phyloP scores from a whole-genome alignment of 2,797 vertebrate genomes.

The Pseudomugil tenellus region DNA sequence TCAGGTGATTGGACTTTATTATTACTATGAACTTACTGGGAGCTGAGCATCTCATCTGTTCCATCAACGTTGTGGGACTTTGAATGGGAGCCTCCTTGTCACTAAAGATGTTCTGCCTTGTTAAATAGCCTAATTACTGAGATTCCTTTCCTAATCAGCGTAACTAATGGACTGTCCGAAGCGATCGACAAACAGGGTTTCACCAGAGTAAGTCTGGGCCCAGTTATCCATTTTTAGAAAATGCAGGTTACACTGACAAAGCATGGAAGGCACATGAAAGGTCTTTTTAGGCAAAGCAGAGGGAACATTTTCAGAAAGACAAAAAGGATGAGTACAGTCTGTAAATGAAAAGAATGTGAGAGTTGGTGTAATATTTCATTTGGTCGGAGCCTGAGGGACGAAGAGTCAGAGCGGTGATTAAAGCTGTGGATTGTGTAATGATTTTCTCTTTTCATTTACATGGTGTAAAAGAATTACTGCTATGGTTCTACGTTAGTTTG shows the following conservation, averaged over 20 bases:
- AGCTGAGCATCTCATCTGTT: constrained; percentile 12
- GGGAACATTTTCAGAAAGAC: constrained; percentile 9
- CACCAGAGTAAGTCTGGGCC: constrained; percentile 36
- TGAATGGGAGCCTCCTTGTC: constrained; percentile 18
- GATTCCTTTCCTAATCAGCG: constrained; percentile 57
- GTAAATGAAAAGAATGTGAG: constrained; percentile 54
- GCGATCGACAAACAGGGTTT: constrained; percentile 54
- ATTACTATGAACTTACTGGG: constrained; percentile 33
- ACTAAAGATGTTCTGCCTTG: constrained; percentile 49
- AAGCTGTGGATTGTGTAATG: constrained; percentile 55
- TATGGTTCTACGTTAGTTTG: not conserved
- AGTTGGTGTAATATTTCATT: constrained; percentile 51
- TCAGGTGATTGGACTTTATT: constrained; percentile 40
- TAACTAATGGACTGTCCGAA: constrained; percentile 69
- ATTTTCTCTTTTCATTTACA: constrained; percentile 46
- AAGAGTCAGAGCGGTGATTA: constrained; percentile 62
- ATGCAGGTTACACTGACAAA: constrained; percentile 4
- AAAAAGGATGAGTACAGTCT: not conserved
- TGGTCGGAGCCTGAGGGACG: constrained; percentile 36
- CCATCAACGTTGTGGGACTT: constrained; percentile 36
- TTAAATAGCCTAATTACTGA: constrained; percentile 68
- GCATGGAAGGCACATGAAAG: constrained; percentile 6
- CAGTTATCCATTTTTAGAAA: constrained; percentile 59
- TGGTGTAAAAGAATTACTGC: constrained; percentile 26
- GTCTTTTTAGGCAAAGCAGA: constrained; percentile 2